phyloP scores from a whole-genome alignment of 2,113 vertebrate species.

The Bettongia penicillata region DNA sequence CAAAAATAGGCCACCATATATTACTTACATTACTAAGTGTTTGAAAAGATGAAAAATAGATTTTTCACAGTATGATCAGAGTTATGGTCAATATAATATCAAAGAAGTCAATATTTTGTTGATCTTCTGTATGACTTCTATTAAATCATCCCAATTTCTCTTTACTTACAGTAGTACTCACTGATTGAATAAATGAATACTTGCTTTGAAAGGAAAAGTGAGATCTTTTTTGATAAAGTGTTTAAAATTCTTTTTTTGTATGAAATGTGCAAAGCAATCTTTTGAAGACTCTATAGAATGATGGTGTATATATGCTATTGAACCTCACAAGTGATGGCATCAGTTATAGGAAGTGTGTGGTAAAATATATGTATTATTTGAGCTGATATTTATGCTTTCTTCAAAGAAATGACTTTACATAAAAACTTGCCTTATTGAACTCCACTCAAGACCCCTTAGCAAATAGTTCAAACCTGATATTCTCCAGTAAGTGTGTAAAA shows the following conservation, averaged over 20 bases:
- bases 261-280: constrained; percentile 46
- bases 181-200: constrained; percentile 15
- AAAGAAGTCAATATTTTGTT: neutral
- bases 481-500: neutral
- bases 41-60: neutral
- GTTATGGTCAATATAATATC: neutral
- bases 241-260: constrained; percentile 24
- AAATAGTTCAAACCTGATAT: neutral
- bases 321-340: neutral
- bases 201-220: constrained; percentile 8
- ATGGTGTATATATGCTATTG: neutral
- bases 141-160: constrained; percentile 41
- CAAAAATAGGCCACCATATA: neutral
- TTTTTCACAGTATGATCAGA: neutral
- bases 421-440: neutral
- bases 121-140: neutral
- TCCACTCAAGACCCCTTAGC: neutral
- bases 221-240: neutral
- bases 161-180: constrained; percentile 23
- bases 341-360: constrained; percentile 16
- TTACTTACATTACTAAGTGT: neutral
- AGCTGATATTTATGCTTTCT: neutral
- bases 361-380: neutral
- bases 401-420: constrained; percentile 23
- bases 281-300: constrained; percentile 21